Base-by-base conservation (phyloP, 2,888 invertebrate genomes). In the Mimachlamys varia region DNA sequence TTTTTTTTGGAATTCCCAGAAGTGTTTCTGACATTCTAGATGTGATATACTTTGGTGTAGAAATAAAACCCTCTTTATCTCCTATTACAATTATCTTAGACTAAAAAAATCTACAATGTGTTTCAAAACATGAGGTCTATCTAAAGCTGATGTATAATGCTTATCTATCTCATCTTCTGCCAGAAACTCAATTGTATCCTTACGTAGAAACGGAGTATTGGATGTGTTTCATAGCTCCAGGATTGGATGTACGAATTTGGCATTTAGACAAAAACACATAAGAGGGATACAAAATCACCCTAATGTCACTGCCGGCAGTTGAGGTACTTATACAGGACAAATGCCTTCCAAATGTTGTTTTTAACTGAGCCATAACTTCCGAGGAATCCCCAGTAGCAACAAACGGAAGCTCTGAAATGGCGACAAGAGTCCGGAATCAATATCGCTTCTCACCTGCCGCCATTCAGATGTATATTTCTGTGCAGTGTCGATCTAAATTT, bases 171-270 rank as follows among this genome's bases (percentile, higher is more conserved):
- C 33, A 17, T 33, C 76, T 33, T 13, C 13, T 76, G 33, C 33
- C 27, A 76, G 33, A 76, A 76, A 76, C 76, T 76, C 76, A 76
- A 76, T 76, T 27, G 27, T 76, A 33, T 76, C 33, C 76, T 76
- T 76, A 76, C 76, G 0, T 27, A 33, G 33, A 76, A 58, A n/a
- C 19, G n/a, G 58, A 22, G 3, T 58, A 58, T 58, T 58, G 58
- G 58, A n/a, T 58, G 22, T 58, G 58, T 10, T 22, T 58, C 58
- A 58, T 58, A 58, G 58, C 58, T 19, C 22, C 58, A 19, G 15
- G 76, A 76, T 76, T 76, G 27, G 33, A 76, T 76, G 76, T 76
- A 76, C 76, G 33, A 33, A 76, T 76, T 76, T 76, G 76, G 76
- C 76, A 76, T 76, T 76, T 27, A 27, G 76, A 76, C 76, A 76